phyloP scores from a whole-genome alignment of 2,797 vertebrate species.

The Acipenser ruthenus region DNA sequence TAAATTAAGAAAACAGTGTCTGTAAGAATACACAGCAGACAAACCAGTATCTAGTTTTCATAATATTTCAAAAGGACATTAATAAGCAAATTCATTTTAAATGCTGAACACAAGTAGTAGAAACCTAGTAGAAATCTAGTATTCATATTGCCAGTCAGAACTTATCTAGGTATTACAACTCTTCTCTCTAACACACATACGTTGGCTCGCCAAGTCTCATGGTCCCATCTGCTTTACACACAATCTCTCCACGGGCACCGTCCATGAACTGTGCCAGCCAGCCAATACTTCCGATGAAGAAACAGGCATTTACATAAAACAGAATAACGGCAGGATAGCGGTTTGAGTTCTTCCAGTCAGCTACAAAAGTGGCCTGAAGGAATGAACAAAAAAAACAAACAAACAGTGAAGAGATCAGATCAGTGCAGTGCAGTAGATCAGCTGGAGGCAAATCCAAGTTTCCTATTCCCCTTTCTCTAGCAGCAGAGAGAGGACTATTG shows the following conservation, averaged over 20 bases:
- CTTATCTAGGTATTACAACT: too few relatives aligned
- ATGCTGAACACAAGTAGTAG: too few relatives aligned
- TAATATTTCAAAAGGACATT: too few relatives aligned
- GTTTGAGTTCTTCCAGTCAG: constrained; percentile 97
- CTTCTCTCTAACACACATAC: constrained; percentile 52
- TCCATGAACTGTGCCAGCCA: constrained; percentile 98
- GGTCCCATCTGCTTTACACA: constrained; percentile 92
- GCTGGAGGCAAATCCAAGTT: not conserved
- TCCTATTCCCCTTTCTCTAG: not conserved
- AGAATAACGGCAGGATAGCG: constrained; percentile 94
- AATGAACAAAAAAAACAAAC: not conserved
- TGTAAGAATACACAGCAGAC: too few relatives aligned
- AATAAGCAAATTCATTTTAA: too few relatives aligned
- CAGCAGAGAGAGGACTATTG: not conserved
- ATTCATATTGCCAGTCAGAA: too few relatives aligned
- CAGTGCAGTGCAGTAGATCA: not conserved
- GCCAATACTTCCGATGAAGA: constrained; percentile 92
- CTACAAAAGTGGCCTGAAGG: constrained; percentile 81
- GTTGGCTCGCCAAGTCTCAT: constrained; percentile 95
- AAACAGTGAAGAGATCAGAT: not conserved
- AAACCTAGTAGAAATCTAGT: too few relatives aligned
- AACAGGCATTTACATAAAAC: constrained; percentile 96
- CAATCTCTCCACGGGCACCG: constrained; percentile 83
- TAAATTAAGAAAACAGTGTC: too few relatives aligned
- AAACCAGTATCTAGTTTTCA: too few relatives aligned